Conservation (phyloP, 2,888 invertebrate genomes). For the Piscicola geometra region DNA sequence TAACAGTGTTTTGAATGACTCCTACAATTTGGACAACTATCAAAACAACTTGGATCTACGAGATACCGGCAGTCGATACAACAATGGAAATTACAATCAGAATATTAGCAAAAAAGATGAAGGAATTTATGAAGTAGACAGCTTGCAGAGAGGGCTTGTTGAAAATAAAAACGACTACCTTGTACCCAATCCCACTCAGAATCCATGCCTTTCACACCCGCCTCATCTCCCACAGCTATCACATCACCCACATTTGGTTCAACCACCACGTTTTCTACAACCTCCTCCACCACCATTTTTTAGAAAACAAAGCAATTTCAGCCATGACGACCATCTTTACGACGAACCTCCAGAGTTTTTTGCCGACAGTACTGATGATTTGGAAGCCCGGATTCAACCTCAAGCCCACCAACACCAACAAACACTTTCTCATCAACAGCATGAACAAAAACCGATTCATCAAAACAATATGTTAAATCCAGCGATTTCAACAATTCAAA, state of each 20-base stretch:
- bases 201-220: not conserved
- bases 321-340: not conserved
- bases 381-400: not conserved
- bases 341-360: conserved; percentile 1
- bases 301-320: not conserved
- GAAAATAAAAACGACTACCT: not conserved
- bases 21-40: too few species aligned
- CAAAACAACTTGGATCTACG: too few species aligned
- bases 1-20: not conserved
- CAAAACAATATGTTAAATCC: too few species aligned
- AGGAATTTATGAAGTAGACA: not conserved
- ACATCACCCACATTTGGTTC: not conserved
- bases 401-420: conserved; percentile 8
- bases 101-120: too few species aligned
- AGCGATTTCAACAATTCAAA: too few species aligned
- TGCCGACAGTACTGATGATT: not conserved
- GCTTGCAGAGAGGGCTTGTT: not conserved
- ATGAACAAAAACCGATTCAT: not conserved
- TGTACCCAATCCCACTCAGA: not conserved
- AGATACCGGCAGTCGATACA: too few species aligned
- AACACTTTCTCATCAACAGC: not conserved
- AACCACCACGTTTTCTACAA: not conserved
- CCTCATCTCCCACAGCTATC: not conserved
- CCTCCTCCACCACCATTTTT: not conserved
- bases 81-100: not conserved